These are phyloP conservation scores for Myotis yumanensis DNA, from an alignment of 2,113 vertebrate species.

Conservation along the genomic window DNA sequence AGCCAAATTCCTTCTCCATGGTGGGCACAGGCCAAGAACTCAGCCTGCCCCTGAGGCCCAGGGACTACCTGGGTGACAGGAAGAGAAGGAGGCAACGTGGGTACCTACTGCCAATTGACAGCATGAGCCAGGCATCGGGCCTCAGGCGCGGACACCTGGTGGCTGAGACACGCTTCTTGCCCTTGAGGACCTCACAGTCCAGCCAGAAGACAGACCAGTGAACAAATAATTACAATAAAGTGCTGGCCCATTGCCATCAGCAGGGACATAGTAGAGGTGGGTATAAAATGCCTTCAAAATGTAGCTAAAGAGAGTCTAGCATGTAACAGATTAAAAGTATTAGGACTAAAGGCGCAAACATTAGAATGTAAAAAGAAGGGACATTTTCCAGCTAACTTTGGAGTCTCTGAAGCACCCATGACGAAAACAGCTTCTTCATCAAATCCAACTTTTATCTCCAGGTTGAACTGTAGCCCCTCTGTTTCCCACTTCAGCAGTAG, in stretches of 20 bases:
- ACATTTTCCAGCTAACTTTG: background rate
- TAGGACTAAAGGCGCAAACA: background rate
- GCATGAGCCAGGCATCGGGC: no score
- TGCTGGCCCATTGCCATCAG: background rate
- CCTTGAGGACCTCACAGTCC: background rate
- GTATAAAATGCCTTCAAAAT: constrained; percentile 11
- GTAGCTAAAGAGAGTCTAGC: background rate
- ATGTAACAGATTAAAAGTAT: background rate
- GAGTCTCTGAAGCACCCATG: background rate
- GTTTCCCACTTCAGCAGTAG: background rate
- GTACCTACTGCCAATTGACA: background rate
- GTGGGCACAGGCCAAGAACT: background rate
- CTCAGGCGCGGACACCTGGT: no score
- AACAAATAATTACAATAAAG: background rate
- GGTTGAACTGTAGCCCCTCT: background rate
- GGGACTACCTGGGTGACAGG: background rate
- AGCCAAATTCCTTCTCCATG: background rate
- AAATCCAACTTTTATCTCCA: constrained; percentile 31
- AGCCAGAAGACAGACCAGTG: background rate
- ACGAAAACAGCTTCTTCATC: constrained; percentile 39
- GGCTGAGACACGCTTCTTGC: background rate
- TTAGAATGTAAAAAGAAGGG: constrained; percentile 1
- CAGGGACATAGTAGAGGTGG: background rate
- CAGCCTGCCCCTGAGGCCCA: background rate
- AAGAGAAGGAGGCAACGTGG: background rate